Evolutionary conservation across 2,113 vertebrate genomes (phyloP).

Genomic region (Litocranius walleri): DNA sequence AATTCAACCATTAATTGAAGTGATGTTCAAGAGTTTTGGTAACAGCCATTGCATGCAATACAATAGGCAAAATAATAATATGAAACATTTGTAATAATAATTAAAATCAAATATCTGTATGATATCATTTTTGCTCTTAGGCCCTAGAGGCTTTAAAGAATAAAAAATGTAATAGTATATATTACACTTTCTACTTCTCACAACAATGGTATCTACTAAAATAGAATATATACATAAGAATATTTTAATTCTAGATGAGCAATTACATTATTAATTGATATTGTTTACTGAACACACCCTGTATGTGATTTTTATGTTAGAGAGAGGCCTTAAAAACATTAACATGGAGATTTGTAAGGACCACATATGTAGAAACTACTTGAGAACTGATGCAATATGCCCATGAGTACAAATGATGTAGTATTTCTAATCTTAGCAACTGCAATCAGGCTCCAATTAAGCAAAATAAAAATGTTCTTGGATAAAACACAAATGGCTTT

Average conservation of each 20-base stretch:
- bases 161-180: background rate
- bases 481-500: background rate
- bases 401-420: background rate
- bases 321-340: background rate
- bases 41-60: background rate
- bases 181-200: background rate
- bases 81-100: background rate
- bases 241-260: background rate
- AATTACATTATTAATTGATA: background rate
- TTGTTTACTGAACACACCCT: background rate
- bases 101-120: background rate
- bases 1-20: background rate
- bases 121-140: background rate
- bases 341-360: background rate
- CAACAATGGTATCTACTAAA: background rate
- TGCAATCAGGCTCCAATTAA: background rate
- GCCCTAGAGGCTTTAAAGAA: background rate
- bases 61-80: background rate
- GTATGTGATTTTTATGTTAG: background rate
- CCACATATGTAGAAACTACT: background rate
- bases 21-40: background rate
- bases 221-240: background rate
- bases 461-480: background rate
- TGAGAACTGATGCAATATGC: background rate
- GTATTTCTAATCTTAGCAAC: conserved; percentile 14